phyloP scores from a whole-genome alignment of 92 coral and sea anemone species.

The Scolanthus callimorphus region DNA sequence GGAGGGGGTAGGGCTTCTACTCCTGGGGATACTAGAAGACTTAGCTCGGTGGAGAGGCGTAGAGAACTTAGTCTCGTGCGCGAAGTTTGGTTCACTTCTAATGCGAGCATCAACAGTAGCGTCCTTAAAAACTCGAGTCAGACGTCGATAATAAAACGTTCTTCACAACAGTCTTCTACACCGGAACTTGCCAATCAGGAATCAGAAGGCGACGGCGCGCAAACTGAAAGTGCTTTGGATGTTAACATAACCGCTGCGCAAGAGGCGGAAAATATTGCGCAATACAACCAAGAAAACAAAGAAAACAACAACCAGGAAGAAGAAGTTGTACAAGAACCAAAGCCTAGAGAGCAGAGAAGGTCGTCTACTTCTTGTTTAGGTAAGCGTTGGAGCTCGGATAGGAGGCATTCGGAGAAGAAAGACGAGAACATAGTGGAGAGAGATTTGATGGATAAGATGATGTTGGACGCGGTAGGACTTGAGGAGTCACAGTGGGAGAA shows the following conservation, averaged over 20 bases:
- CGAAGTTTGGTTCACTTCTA: neutral
- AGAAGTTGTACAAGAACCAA: neutral
- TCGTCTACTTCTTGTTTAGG: conserved; percentile 15
- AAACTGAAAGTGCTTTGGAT: neutral
- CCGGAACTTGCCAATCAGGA: neutral
- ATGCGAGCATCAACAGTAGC: neutral
- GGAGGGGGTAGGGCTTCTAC: neutral
- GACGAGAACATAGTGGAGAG: conserved; percentile 27
- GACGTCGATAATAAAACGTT: neutral
- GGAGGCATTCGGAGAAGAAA: conserved; percentile 16
- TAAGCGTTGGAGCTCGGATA: conserved; percentile 13
- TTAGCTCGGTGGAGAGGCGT: neutral
- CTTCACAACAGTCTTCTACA: too few species aligned
- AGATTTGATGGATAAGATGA: conserved; percentile 36
- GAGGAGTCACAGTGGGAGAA: conserved; percentile 87
- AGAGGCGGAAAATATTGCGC: too few species aligned
- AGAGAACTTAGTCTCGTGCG: neutral
- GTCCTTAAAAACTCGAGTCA: neutral
- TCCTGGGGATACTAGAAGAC: neutral
- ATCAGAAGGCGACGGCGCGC: neutral
- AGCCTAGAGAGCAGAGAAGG: conserved; percentile 8
- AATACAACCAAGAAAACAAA: too few species aligned
- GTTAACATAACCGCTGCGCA: neutral
- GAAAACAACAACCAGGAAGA: neutral
- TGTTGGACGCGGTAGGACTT: conserved; percentile 65